Evolutionary conservation across 2,797 vertebrate genomes (phyloP).

Genomic region (Podarcis siculus): DNA sequence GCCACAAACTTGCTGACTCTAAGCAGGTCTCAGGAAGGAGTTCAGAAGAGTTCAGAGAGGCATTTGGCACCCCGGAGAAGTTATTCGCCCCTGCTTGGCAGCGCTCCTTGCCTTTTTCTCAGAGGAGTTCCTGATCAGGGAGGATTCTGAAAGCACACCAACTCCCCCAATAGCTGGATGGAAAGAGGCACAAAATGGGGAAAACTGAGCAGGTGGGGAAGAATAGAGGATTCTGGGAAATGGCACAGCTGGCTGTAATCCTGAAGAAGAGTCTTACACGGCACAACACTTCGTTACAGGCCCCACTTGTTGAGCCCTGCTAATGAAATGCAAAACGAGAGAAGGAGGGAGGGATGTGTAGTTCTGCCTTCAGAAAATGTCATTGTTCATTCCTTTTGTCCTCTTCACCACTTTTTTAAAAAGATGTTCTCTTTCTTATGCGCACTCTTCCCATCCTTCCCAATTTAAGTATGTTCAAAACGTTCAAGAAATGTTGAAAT

Average conservation of each 20-base stretch:
- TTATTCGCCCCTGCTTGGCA: no score
- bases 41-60: no score
- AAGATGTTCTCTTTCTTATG: neutral
- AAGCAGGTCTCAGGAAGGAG: neutral
- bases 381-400: slow-evolving; percentile 20
- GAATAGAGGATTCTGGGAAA: neutral
- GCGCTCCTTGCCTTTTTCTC: no score
- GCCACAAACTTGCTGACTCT: neutral
- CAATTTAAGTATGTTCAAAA: neutral
- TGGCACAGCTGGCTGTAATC: neutral
- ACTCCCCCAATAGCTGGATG: neutral
- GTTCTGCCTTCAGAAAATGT: neutral
- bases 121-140: no score
- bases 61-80: no score
- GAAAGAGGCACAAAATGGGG: neutral
- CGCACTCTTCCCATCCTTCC: neutral
- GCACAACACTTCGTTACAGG: neutral
- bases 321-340: neutral
- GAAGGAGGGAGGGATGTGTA: no score
- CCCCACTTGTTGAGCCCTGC: neutral
- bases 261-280: neutral
- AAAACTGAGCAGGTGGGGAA: neutral
- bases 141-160: no score
- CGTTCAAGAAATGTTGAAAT: slow-evolving; percentile 16
- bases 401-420: neutral